These are phyloP conservation scores for Cyprichromis sp. DNA, from an alignment of 2,113 vertebrate genomes.

Conservation along the genomic window DNA sequence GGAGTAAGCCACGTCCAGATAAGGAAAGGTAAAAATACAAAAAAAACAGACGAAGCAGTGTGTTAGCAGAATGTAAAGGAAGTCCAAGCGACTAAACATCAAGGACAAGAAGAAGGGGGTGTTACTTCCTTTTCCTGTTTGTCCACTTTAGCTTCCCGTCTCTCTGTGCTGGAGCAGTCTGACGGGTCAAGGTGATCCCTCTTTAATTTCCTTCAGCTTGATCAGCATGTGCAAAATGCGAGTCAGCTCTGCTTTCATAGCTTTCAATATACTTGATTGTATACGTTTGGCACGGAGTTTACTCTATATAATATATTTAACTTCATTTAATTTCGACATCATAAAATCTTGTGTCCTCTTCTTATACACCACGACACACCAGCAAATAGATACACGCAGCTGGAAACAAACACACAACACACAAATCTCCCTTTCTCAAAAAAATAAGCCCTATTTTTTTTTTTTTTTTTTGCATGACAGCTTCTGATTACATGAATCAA, in stretches of 20 bases:
- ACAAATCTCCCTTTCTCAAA: not conserved
- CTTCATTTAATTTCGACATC: not conserved
- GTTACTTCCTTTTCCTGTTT: slow-evolving; percentile 49
- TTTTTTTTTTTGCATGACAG: not conserved
- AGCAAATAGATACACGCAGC: not conserved
- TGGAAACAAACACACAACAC: not conserved
- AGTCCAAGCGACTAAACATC: slow-evolving; percentile 10
- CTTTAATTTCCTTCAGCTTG: not conserved
- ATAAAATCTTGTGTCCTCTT: not conserved
- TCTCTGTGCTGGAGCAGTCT: not conserved
- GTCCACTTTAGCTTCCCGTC: slow-evolving; percentile 19
- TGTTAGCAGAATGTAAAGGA: slow-evolving; percentile 11
- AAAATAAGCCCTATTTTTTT: not conserved
- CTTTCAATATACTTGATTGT: not conserved
- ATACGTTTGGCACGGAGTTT: not conserved
- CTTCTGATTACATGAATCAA: not conserved
- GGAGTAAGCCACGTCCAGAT: not conserved
- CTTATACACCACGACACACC: not conserved
- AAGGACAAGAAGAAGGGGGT: slow-evolving; percentile 18
- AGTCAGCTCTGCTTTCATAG: not conserved
- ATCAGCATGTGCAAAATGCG: slow-evolving; percentile 6
- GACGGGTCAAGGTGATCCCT: not conserved
- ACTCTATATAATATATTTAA: not conserved
- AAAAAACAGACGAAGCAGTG: not conserved
- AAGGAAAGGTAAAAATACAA: not conserved